Percentiles rank a stretch among this genome's conserved stretches.
Conservation (phyloP, 1,140 invertebrate genomes). For the Drosophila ohnishii region DNA sequence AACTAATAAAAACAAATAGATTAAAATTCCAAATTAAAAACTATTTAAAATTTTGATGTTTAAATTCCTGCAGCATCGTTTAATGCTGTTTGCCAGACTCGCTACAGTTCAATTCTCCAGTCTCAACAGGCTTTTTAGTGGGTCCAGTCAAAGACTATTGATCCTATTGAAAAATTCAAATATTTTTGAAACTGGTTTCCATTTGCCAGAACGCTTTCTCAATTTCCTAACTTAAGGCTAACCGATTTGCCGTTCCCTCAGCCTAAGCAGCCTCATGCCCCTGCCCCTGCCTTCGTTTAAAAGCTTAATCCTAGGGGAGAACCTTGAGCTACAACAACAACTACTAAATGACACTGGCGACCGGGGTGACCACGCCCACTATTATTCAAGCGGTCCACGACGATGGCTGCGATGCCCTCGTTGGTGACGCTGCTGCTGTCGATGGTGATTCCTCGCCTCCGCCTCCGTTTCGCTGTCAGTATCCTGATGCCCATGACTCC, state of each 20-base stretch:
- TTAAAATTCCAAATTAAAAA: not conserved
- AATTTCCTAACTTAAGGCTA: not conserved
- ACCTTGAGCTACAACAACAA: constrained; percentile 50
- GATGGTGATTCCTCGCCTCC: constrained; percentile 17
- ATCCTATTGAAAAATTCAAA: not conserved
- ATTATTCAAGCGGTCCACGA: constrained; percentile 42
- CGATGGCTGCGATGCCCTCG: constrained; percentile 27
- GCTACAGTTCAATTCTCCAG: not conserved
- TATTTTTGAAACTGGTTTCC: not conserved
- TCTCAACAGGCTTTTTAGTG: not conserved
- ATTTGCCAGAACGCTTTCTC: not conserved
- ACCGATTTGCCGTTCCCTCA: constrained; percentile 2
- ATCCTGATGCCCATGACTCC: not conserved
- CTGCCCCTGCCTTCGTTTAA: constrained; percentile 25
- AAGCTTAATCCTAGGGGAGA: constrained; percentile 46
- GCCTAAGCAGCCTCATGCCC: constrained; percentile 22
- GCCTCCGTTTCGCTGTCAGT: constrained; percentile 33
- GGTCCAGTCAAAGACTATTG: not conserved
- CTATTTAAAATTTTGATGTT: not conserved
- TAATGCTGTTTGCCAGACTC: not conserved
- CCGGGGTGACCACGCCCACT: constrained; percentile 6
- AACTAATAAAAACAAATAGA: not conserved
- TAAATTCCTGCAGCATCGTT: not conserved
- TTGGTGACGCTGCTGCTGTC: constrained; percentile 12
- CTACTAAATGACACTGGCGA: constrained; percentile 38